Conservation (phyloP, 2,888 invertebrate species). For the Acleris laterana region DNA sequence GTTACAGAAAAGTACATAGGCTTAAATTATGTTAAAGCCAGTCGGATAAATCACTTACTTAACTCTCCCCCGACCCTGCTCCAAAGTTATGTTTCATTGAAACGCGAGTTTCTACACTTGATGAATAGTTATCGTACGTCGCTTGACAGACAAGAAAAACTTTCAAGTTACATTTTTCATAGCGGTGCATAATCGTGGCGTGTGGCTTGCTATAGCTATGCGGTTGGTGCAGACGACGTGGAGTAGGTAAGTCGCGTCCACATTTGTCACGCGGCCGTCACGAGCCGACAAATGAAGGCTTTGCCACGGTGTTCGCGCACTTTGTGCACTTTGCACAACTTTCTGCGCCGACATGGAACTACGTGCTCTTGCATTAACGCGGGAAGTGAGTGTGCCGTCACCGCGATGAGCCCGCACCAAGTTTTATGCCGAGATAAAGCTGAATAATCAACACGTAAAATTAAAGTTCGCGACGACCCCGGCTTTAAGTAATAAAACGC, state of each 20-base stretch:
- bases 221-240: slow-evolving; percentile 46
- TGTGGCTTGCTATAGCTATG: slow-evolving; percentile 44
- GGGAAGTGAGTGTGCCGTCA: slow-evolving; percentile 69
- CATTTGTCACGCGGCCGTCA: slow-evolving; percentile 83
- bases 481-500: slow-evolving; percentile 40
- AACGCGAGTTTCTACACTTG: slow-evolving; percentile 26
- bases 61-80: slow-evolving; percentile 39
- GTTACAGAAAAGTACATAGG: slow-evolving; percentile 74
- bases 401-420: slow-evolving; percentile 69
- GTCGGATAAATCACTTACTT: slow-evolving; percentile 62
- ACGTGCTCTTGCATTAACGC: slow-evolving; percentile 82
- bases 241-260: slow-evolving; percentile 72
- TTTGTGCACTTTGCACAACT: slow-evolving; percentile 82
- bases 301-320: slow-evolving; percentile 78
- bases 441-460: slow-evolving; percentile 76
- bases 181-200: slow-evolving; percentile 69
- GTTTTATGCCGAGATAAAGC: slow-evolving; percentile 75
- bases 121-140: slow-evolving; percentile 39
- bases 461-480: slow-evolving; percentile 44
- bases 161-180: slow-evolving; percentile 67
- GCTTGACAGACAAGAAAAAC: slow-evolving; percentile 52
- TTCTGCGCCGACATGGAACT: slow-evolving; percentile 79
- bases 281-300: slow-evolving; percentile 84
- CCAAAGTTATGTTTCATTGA: slow-evolving; percentile 31
- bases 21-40: slow-evolving; percentile 67